A percentile compares a stretch with the other conserved stretches of the same genome.
Evolutionary conservation across 2,888 invertebrate genomes (phyloP).

Genomic region (Gari tellinella): DNA sequence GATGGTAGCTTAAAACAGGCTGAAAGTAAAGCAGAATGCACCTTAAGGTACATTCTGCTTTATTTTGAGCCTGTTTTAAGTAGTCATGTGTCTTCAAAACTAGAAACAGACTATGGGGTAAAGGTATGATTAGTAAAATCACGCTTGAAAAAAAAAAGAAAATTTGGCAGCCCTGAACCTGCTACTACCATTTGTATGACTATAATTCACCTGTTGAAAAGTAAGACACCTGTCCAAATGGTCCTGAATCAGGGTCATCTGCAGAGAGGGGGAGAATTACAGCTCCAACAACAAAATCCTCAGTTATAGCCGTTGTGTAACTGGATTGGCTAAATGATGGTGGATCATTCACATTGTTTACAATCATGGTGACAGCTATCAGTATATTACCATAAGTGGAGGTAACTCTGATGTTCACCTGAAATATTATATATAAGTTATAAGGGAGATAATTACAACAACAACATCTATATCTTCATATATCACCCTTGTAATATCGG

Average conservation of each 20-base stretch:
- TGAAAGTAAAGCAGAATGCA: no score
- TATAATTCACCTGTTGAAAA: constrained; percentile 24
- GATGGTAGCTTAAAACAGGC: no score
- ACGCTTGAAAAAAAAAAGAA: no score
- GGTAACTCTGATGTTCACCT: constrained; percentile 20
- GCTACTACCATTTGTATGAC: no score
- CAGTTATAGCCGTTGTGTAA: neutral
- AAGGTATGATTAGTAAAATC: no score
- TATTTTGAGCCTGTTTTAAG: no score
- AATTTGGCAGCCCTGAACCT: no score
- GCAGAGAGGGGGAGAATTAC: constrained; percentile 14
- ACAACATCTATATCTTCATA: no score
- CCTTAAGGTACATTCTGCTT: no score
- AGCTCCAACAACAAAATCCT: constrained; percentile 13
- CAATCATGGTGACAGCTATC: constrained; percentile 15
- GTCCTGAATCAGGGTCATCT: constrained; percentile 40
- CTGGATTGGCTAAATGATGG: constrained; percentile 17
- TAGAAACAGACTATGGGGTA: no score
- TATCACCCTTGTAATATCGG: no score
- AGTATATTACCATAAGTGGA: constrained; percentile 39
- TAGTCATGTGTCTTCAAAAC: no score
- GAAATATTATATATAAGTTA: constrained; percentile 10
- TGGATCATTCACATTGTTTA: constrained; percentile 47
- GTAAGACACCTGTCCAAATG: constrained; percentile 32
- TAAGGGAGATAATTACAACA: neutral